phyloP scores from a whole-genome alignment of 2,888 invertebrate species.

The Pomacea canaliculata region DNA sequence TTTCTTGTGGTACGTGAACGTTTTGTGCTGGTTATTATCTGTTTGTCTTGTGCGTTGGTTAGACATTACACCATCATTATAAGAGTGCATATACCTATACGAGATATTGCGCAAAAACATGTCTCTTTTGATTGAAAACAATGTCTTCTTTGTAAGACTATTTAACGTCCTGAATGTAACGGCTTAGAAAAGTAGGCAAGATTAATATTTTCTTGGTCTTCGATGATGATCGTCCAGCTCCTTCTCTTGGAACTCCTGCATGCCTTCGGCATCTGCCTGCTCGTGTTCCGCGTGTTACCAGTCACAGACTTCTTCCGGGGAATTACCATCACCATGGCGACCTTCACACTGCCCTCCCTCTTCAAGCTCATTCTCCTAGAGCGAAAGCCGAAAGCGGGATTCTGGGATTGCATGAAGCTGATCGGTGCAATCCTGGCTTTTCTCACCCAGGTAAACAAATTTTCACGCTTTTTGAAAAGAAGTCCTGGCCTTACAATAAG shows the following conservation, averaged over 20 bases:
- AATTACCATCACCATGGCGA: conserved; percentile 60
- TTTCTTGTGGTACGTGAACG: conserved; percentile 53
- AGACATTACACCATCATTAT: too few relatives aligned
- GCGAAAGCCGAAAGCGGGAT: conserved; percentile 41
- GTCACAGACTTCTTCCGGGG: conserved; percentile 63
- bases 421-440: conserved; percentile 48
- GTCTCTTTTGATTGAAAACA: neutral
- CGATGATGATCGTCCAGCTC: conserved; percentile 34
- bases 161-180: too few relatives aligned
- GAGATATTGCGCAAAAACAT: neutral
- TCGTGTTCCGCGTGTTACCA: conserved; percentile 66
- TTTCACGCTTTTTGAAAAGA: too few relatives aligned
- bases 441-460: conserved; percentile 45
- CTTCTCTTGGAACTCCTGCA: conserved; percentile 51
- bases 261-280: conserved; percentile 61
- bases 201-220: too few relatives aligned
- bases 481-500: too few relatives aligned
- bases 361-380: conserved; percentile 61
- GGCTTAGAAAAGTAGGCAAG: too few relatives aligned
- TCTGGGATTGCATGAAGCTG: conserved; percentile 44
- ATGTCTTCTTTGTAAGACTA: too few relatives aligned
- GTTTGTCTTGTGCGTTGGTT: too few relatives aligned
- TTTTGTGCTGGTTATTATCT: too few relatives aligned
- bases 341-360: conserved; percentile 63
- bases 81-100: too few relatives aligned